Evolutionary conservation across 1,140 invertebrate species (phyloP), one percentile per base, ranked within the genome.

Genomic region (Leptinotarsa texana): DNA sequence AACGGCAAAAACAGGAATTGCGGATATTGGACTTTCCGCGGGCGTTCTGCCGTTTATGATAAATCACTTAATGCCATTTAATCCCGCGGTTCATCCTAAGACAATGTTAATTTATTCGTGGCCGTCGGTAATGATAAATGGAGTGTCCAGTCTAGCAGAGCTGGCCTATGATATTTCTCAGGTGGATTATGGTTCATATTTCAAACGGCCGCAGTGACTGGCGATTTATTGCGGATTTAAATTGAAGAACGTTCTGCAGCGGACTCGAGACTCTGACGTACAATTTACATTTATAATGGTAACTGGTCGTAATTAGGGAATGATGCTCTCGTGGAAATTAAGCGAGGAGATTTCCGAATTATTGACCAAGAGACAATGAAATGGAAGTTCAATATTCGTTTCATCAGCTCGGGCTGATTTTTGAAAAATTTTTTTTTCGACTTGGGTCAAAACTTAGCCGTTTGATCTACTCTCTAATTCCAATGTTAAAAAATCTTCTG

Each of bases 51-150:
- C 51, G 13, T 78, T 77, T 74, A 78, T 80, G 78, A 82, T 82
- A 82, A 82, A 82, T 82, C 80, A 80, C 78, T 79, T 78, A 78
- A 79, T 81, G 78, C 78, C 78, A 75, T 79, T 81, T 77, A 77
- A 80, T 80, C 80, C 79, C 76, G 77, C 78, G 74, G 80, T 79
- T 75, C 61, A 72, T 72, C 76, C 57, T 77, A 80, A 81, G 80
- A 81, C 80, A 80, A 81, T 80, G 80, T 80, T 81, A 81, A 81
- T 81, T 80, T 80, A 81, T 81, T 81, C 80, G 70, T 77, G 76
- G 76, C 78, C 78, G 79, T 79, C 79, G 74, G 76, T 74, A 67
- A 48, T 81, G 80, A 81, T 81, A 79, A 81, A 81, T 81, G 78
- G 80, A 81, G 76, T 81, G 80, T 80, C 80, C 80, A 68, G 62